phyloP scores from a whole-genome alignment of 2,113 vertebrate genomes.

The Parotia lawesii region DNA sequence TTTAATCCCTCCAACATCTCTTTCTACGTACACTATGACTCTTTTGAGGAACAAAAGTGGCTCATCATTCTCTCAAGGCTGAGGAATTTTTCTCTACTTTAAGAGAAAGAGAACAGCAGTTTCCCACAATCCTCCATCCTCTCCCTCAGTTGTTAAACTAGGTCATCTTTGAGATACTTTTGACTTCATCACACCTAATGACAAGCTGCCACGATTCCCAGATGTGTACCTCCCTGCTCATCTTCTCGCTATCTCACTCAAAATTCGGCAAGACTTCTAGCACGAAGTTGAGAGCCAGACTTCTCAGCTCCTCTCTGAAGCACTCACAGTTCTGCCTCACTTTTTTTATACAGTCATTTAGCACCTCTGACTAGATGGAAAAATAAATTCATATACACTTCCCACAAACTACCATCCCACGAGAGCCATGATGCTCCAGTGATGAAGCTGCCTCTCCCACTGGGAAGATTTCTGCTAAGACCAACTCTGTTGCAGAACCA shows the following conservation, averaged over 20 bases:
- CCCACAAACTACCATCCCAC: background rate
- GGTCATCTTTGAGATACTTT: background rate
- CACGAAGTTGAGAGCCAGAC: background rate
- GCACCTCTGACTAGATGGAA: background rate
- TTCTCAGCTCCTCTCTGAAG: background rate
- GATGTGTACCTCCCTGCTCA: background rate
- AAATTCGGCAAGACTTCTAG: background rate
- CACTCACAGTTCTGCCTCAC: background rate
- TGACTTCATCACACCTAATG: background rate
- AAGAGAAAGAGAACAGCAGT: background rate
- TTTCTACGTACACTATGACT: background rate
- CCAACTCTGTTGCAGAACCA: background rate
- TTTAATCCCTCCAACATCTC: background rate
- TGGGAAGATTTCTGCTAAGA: background rate
- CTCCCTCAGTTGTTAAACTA: background rate
- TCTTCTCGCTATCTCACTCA: background rate
- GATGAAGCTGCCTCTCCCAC: background rate
- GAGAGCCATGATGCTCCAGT: background rate
- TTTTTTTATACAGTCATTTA: background rate
- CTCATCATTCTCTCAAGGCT: background rate
- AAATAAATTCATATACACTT: background rate
- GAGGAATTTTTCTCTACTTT: background rate
- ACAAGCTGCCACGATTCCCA: background rate
- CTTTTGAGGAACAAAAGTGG: background rate
- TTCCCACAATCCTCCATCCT: background rate